phyloP scores from a whole-genome alignment of 2,888 invertebrate genomes.

The Chrysina gloriosa region DNA sequence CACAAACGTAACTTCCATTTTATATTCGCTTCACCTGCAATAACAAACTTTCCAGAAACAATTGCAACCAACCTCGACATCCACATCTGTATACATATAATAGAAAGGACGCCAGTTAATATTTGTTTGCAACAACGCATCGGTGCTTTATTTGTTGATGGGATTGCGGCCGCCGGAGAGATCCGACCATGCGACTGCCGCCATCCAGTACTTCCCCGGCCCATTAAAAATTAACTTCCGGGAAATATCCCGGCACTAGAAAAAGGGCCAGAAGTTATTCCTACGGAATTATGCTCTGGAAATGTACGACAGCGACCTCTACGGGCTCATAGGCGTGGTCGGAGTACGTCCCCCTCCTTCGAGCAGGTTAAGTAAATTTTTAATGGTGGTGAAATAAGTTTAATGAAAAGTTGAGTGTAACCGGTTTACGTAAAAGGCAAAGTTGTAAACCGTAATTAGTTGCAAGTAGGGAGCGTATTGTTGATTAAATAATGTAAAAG shows the following conservation, averaged over 20 bases:
- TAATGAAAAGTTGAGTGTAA: slow-evolving; percentile 2
- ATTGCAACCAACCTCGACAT: no score
- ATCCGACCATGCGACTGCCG: no score
- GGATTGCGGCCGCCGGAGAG: not conserved
- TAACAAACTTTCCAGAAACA: no score
- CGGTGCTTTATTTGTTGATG: no score
- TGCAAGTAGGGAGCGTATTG: not conserved
- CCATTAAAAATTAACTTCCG: slow-evolving; percentile 10
- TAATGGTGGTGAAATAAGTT: slow-evolving; percentile 14
- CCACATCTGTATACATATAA: no score
- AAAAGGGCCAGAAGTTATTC: not conserved
- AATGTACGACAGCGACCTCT: not conserved
- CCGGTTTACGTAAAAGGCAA: not conserved
- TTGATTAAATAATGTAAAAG: no score
- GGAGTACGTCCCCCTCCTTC: slow-evolving; percentile 1
- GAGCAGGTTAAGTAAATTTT: slow-evolving; percentile 5
- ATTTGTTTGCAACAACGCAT: no score
- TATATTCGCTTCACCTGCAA: no score
- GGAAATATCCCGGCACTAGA: not conserved
- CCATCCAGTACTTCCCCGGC: no score
- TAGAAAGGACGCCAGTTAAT: no score
- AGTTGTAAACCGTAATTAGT: not conserved
- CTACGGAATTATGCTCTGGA: slow-evolving; percentile 1
- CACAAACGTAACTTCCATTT: no score
- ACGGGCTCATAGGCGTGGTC: not conserved